phyloP scores from a whole-genome alignment of 1,140 invertebrate species.

The Neuroterus valhalla region DNA sequence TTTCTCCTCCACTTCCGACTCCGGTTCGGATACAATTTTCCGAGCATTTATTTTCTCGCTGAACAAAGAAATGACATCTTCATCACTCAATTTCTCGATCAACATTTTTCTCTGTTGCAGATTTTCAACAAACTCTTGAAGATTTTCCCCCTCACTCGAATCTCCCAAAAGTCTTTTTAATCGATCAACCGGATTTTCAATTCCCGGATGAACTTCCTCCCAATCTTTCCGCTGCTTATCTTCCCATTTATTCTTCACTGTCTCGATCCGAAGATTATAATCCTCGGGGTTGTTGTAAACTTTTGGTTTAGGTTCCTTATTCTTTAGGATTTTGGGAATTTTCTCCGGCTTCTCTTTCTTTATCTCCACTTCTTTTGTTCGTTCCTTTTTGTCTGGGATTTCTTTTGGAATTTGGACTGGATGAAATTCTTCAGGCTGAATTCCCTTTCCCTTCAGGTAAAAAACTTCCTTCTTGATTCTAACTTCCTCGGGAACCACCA shows the following conservation, averaged over 20 bases:
- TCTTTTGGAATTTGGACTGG: constrained; percentile 42
- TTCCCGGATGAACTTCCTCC: background rate
- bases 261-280: constrained; percentile 43
- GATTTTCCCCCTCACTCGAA: constrained; percentile 47
- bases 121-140: constrained; percentile 69
- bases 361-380: constrained; percentile 17
- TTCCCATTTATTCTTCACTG: constrained; percentile 52
- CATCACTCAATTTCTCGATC: constrained; percentile 65
- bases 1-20: constrained; percentile 45
- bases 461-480: constrained; percentile 48
- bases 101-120: constrained; percentile 69
- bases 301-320: constrained; percentile 10
- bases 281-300: constrained; percentile 47
- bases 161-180: constrained; percentile 42
- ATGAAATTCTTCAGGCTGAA: constrained; percentile 11
- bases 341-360: constrained; percentile 44
- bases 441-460: constrained; percentile 23
- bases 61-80: constrained; percentile 67
- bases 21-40: constrained; percentile 21
- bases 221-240: constrained; percentile 24
- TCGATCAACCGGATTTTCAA: constrained; percentile 31
- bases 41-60: constrained; percentile 41
- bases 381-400: constrained; percentile 24
- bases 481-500: constrained; percentile 34
- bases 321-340: constrained; percentile 45